Percentiles rank a stretch among this genome's conserved stretches.
These are phyloP conservation scores for Lapara coniferarum DNA, from an alignment of 2,888 invertebrate genomes.

Conservation along the genomic window DNA sequence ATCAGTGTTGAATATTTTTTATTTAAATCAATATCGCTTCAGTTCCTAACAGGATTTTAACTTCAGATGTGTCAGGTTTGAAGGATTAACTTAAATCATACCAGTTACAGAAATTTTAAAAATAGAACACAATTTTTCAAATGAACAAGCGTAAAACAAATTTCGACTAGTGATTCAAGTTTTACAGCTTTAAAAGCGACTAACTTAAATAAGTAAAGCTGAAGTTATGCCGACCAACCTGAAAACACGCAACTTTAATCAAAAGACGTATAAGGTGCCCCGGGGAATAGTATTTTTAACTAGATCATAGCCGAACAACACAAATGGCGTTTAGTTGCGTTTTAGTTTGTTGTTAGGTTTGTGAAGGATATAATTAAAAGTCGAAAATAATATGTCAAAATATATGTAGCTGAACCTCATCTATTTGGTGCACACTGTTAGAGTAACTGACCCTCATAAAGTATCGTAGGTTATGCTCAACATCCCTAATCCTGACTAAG, in stretches of 20 bases:
- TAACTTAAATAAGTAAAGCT: conserved; percentile 4
- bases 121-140: not conserved
- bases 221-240: not conserved
- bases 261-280: conserved; percentile 1
- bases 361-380: not conserved
- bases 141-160: not conserved
- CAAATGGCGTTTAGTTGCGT: not conserved
- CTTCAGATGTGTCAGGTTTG: too few relatives aligned
- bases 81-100: too few relatives aligned
- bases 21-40: too few relatives aligned
- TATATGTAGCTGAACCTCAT: too few relatives aligned
- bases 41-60: too few relatives aligned
- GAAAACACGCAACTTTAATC: conserved; percentile 3
- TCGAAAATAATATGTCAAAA: too few relatives aligned
- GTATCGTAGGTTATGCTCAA: too few relatives aligned
- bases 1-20: too few relatives aligned
- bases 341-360: not conserved
- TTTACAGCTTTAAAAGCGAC: not conserved
- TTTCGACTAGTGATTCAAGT: not conserved
- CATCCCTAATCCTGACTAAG: too few relatives aligned
- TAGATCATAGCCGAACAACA: not conserved
- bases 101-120: too few relatives aligned
- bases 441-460: too few relatives aligned
- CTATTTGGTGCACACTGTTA: too few relatives aligned
- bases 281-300: conserved; percentile 7